Evolutionary conservation across 1,140 invertebrate species (phyloP), one percentile per base, ranked within the genome.

Genomic region (Aethina tumida): DNA sequence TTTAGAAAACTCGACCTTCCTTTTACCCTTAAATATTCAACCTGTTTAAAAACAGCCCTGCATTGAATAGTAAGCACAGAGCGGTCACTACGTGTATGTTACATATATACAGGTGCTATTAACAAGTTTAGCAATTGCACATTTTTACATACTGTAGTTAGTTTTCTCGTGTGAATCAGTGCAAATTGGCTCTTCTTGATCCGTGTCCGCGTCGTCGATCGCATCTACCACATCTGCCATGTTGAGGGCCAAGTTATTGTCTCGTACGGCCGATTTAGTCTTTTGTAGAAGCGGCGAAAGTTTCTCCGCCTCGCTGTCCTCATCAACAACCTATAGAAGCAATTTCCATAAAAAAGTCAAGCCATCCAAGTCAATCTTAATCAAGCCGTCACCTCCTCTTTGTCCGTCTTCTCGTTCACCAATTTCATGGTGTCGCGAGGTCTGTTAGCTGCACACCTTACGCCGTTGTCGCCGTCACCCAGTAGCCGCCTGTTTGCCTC

Each of bases 291-390:
- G 59, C 4, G 83, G 83, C 19, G 83, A 86, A 13, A 85, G 59
- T 51, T 84, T 77, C 57, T 87, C 83, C 15, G 77, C 78, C 59
- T 87, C 84, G 50, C 82, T 86, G 51, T 86, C 83, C 48, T 81
- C 79, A 56, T 83, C 81, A 33, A 71, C 8, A 35, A 28, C 43
- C 51, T 53, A 22, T 13, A 50, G 41, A 33, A 9, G 21, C 6
- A 32, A 13, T 6, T 24, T 7, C n/a, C 21, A 28, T 12, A 6
- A 28, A 28, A 28, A 28, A 14, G 26, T 28, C 26, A 28, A 21
- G 18, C 8, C 6, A 19, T 9, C 8, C 6, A 33, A 29, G 12
- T 7, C 13, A 6, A 6, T 18, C 5, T 20, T 31, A 17, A 17
- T 20, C n/a, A 25, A 33, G 22, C 18, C 33, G 35, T 45, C 52